Conservation (phyloP, 2,797 vertebrate genomes). For the Clamator glandarius region DNA sequence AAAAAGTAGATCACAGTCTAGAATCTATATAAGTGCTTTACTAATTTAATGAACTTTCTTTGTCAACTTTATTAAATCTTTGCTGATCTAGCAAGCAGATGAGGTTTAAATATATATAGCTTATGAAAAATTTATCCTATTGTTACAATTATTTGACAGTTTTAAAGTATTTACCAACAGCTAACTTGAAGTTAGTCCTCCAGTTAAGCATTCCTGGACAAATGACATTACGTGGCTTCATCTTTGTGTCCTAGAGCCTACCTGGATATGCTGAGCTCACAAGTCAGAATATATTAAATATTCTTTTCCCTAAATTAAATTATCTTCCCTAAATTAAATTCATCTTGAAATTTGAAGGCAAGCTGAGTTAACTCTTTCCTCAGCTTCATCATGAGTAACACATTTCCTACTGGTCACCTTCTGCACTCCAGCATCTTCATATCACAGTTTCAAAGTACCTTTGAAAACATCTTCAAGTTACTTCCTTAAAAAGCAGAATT, state of each 20-base stretch:
- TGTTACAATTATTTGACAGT: neutral
- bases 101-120: neutral
- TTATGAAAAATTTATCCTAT: neutral
- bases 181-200: neutral
- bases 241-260: neutral
- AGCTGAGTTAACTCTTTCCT: neutral
- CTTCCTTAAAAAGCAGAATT: neutral
- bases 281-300: neutral
- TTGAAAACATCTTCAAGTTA: neutral
- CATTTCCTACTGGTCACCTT: neutral
- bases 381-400: neutral
- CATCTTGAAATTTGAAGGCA: neutral
- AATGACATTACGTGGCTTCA: neutral
- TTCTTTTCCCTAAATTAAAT: neutral
- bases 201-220: neutral
- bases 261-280: neutral
- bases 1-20: neutral
- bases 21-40: conserved; percentile 1
- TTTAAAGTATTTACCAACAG: neutral
- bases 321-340: too few relatives aligned
- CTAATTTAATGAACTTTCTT: neutral
- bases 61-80: conserved; percentile 53
- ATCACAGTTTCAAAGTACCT: neutral
- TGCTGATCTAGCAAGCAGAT: neutral
- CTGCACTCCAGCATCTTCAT: neutral